Percentiles rank a stretch among this genome's conserved stretches.
Conservation (phyloP, 2,888 invertebrate species). For the Malachius bipustulatus region DNA sequence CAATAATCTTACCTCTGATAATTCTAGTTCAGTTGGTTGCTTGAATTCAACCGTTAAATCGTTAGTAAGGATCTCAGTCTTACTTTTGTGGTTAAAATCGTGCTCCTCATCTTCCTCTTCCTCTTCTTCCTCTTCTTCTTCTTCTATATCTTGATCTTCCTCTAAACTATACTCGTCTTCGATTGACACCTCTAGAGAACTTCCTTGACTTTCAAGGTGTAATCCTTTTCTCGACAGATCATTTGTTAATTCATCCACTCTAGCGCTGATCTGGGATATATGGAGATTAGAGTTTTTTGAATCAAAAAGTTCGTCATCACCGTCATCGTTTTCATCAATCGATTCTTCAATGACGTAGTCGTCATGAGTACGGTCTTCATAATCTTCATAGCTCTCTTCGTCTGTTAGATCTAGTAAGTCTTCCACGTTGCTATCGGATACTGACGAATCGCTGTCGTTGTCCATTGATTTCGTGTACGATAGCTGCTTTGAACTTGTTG, state of each 20-base stretch:
- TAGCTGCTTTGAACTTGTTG: slow-evolving; percentile 31
- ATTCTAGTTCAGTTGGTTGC: slow-evolving; percentile 30
- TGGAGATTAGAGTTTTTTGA: slow-evolving; percentile 24
- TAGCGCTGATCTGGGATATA: slow-evolving; percentile 24
- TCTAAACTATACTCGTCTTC: too few relatives aligned
- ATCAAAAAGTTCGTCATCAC: slow-evolving; percentile 31
- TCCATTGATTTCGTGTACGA: slow-evolving; percentile 37
- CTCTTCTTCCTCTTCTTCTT: slow-evolving; percentile 24
- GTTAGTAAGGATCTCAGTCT: slow-evolving; percentile 14
- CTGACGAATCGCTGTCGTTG: slow-evolving; percentile 35
- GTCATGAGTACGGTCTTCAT: slow-evolving; percentile 32
- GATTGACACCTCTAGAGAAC: slow-evolving; percentile 30
- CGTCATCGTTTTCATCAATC: slow-evolving; percentile 34
- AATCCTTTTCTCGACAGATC: slow-evolving; percentile 16
- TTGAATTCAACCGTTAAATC: slow-evolving; percentile 28
- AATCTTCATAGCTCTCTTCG: slow-evolving; percentile 27
- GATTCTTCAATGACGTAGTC: slow-evolving; percentile 42
- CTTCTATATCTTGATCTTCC: slow-evolving; percentile 24
- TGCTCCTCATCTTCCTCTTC: slow-evolving; percentile 19
- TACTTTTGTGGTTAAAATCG: slow-evolving; percentile 9
- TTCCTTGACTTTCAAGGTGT: slow-evolving; percentile 15
- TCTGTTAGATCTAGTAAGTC: slow-evolving; percentile 30
- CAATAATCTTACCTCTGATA: slow-evolving; percentile 31
- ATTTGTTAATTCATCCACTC: slow-evolving; percentile 22
- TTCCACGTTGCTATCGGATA: slow-evolving; percentile 37